A percentile compares a stretch with the other conserved stretches of the same genome.
Evolutionary conservation across 2,113 vertebrate species (phyloP).

Genomic region (Rhipidura dahli): DNA sequence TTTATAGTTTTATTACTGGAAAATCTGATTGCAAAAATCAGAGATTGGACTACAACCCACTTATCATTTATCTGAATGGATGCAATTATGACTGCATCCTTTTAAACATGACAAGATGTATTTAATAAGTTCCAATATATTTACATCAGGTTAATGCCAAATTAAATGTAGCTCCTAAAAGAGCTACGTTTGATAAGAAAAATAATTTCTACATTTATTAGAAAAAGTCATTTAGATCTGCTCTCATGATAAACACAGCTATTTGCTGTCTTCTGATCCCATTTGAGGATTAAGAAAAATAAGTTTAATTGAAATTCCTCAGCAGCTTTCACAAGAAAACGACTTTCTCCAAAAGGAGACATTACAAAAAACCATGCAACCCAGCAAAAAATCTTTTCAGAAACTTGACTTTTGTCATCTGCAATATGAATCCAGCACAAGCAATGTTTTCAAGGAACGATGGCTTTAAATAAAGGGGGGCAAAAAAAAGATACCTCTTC

Average conservation of each 20-base stretch:
- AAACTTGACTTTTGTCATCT: neutral
- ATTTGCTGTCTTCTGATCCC: neutral
- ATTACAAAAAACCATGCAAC: neutral
- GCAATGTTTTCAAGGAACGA: neutral
- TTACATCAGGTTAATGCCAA: neutral
- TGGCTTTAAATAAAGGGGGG: neutral
- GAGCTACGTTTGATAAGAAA: neutral
- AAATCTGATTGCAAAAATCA: neutral
- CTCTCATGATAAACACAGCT: neutral
- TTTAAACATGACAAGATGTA: neutral
- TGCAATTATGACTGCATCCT: neutral
- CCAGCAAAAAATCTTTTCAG: neutral
- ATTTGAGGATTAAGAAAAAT: neutral
- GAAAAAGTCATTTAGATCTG: neutral
- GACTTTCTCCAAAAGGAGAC: neutral
- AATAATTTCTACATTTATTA: neutral
- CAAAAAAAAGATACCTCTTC: conserved; percentile 68
- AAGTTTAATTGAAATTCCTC: neutral
- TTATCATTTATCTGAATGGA: neutral
- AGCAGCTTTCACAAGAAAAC: neutral
- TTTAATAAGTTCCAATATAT: neutral
- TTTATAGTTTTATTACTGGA: neutral
- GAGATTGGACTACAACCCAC: neutral
- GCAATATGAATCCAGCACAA: neutral
- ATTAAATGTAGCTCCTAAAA: neutral